phyloP scores from a whole-genome alignment of 2,888 invertebrate species.

The Aricia artaxerxes region DNA sequence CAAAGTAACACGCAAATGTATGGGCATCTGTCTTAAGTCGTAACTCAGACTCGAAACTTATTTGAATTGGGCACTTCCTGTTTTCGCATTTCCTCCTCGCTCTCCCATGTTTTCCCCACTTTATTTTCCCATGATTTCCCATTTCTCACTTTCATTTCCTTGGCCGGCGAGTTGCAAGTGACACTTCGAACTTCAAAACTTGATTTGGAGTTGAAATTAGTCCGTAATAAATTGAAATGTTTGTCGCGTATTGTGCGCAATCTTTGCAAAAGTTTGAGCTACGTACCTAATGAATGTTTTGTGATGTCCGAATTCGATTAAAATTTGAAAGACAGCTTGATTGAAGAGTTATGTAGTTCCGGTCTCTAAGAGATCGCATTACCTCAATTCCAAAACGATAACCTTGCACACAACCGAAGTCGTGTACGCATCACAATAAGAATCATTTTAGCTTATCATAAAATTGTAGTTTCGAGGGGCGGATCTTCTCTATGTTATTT shows the following conservation, averaged over 20 bases:
- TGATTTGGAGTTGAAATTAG: conserved; percentile 5
- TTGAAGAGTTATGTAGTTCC: background rate
- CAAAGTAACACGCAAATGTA: background rate
- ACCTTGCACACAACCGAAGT: too few species aligned
- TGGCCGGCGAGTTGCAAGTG: background rate
- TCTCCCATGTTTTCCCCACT: background rate
- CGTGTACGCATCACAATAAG: too few species aligned
- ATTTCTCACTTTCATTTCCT: background rate
- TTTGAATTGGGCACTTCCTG: conserved; percentile 5
- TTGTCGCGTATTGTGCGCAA: background rate
- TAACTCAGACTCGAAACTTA: conserved; percentile 19
- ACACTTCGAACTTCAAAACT: background rate
- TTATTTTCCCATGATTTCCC: background rate
- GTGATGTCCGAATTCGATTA: background rate
- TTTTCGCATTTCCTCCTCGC: background rate
- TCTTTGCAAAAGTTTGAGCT: background rate
- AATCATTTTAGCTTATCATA: too few species aligned
- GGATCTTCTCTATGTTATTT: too few species aligned
- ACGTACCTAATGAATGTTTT: background rate
- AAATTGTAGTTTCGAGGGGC: too few species aligned
- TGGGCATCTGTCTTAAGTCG: background rate
- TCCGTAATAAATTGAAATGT: background rate
- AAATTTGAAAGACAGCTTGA: background rate
- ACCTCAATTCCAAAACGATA: too few species aligned
- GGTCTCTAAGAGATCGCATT: background rate